Evolutionary conservation across 2,113 vertebrate species (phyloP), one percentile per base, ranked within the genome.

Genomic region (Corythornis madagascariensis): DNA sequence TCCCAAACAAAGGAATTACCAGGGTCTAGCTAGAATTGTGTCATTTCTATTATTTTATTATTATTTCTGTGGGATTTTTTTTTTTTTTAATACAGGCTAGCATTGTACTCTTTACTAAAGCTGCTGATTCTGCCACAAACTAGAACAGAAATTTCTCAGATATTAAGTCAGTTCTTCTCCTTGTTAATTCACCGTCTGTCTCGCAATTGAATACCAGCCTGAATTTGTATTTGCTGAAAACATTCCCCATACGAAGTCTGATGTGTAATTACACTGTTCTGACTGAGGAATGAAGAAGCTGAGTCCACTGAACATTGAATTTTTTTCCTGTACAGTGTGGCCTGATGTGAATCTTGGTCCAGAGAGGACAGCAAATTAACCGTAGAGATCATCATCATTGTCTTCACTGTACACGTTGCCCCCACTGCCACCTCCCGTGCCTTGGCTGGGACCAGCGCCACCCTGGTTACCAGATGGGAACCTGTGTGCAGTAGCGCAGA

Each of bases 371-470:
- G 93, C 52, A 76, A 79, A 70, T 98, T 99, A 99, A 98, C 98
- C 99, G 16, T 99, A 99, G 91, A 99, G 99, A 96, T 99, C 99
- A 17, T 99, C 99, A 0, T 99, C 99, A 56, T 99, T 99, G 97
- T 99, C 99, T 97, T 99, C 99, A 7, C 98, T 99, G 98, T 99
- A 99, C 86, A 99, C 98, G n/a, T 97, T 98, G 78, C 98, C 98
- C 16, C 97, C 98, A 18, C 98, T 98, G 83, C 98, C 97, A 4
- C 99, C 98, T 81, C 99, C 98, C n/a, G 99, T 97, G 92, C 99
- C 99, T 94, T 99, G 99, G 96, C 78, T 99, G 8, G 99, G 98
- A 86, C 99, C 99, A 0, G 98, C 98, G 13, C 99, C 99, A 0
- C 98, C 98, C 94, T 99, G 97, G 97, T 97, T 97, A 92, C 98